Conservation (phyloP, 1,140 invertebrate species). For the Solenopsis invicta region DNA sequence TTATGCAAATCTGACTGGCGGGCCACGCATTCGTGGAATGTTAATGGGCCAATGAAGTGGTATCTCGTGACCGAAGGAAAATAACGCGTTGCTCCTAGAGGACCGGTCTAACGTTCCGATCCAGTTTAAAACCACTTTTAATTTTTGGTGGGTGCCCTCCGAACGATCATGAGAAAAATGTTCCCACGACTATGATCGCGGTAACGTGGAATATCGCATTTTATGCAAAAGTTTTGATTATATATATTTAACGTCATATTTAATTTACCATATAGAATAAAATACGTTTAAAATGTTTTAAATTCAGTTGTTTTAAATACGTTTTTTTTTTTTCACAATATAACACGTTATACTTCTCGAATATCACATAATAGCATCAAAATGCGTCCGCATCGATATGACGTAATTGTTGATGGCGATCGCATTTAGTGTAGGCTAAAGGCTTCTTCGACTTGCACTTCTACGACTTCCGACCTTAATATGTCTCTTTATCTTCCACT, state of each 20-base stretch:
- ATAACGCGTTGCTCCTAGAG: slow-evolving; percentile 59
- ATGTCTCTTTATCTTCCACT: slow-evolving; percentile 56
- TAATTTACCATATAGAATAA: slow-evolving; percentile 1
- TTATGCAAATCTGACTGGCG: slow-evolving; percentile 64
- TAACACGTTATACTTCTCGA: not conserved
- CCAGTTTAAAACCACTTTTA: slow-evolving; percentile 71
- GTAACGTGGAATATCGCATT: slow-evolving; percentile 48
- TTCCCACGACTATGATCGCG: slow-evolving; percentile 47
- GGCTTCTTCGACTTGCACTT: slow-evolving; percentile 78
- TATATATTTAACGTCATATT: not conserved
- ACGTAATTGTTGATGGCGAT: slow-evolving; percentile 65
- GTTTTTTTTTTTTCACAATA: not conserved
- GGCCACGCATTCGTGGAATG: slow-evolving; percentile 62
- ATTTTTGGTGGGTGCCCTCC: slow-evolving; percentile 58
- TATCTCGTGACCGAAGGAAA: slow-evolving; percentile 43
- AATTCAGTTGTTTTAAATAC: not conserved
- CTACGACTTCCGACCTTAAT: slow-evolving; percentile 79
- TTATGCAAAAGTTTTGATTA: not conserved
- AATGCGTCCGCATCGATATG: slow-evolving; percentile 35
- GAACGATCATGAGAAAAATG: slow-evolving; percentile 29
- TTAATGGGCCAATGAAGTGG: slow-evolving; percentile 65
- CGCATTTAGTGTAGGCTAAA: slow-evolving; percentile 60
- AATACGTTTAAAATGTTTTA: not conserved
- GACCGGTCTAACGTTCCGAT: slow-evolving; percentile 63
- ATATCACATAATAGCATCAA: not conserved